phyloP scores from a whole-genome alignment of 1,140 invertebrate species.

The Acyrthosiphon pisum region DNA sequence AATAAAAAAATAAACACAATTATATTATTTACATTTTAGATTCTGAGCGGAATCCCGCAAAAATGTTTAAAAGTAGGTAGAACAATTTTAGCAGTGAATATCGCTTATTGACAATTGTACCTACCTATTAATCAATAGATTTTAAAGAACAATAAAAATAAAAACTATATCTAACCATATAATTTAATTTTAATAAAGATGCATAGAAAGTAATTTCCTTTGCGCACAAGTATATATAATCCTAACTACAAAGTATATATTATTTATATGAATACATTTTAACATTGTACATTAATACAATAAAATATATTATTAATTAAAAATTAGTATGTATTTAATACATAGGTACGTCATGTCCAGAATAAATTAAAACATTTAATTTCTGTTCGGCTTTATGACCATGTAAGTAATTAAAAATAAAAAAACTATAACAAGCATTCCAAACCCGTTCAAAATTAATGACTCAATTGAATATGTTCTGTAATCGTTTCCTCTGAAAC shows the following conservation, averaged over 20 bases:
- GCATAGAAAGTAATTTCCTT: background rate
- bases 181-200: slow-evolving; percentile 27
- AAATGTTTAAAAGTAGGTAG: too few species aligned
- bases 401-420: slow-evolving; percentile 11
- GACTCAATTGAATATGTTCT: background rate
- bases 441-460: slow-evolving; percentile 35
- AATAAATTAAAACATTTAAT: background rate
- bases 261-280: slow-evolving; percentile 4
- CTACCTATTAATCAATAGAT: background rate
- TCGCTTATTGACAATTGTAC: too few species aligned
- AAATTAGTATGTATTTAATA: background rate
- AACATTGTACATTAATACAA: background rate
- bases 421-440: slow-evolving; percentile 13
- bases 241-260: background rate
- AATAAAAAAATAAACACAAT: too few species aligned
- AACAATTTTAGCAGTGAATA: too few species aligned
- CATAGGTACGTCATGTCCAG: background rate
- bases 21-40: too few species aligned
- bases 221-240: background rate
- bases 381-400: slow-evolving; percentile 1
- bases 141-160: background rate
- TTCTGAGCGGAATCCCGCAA: too few species aligned
- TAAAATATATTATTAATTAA: background rate
- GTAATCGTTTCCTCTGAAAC: slow-evolving; percentile 18
- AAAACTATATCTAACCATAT: background rate